Evolutionary conservation across 2,797 vertebrate species (phyloP), one percentile per base, ranked within the genome.

Genomic region (Prionace glauca): DNA sequence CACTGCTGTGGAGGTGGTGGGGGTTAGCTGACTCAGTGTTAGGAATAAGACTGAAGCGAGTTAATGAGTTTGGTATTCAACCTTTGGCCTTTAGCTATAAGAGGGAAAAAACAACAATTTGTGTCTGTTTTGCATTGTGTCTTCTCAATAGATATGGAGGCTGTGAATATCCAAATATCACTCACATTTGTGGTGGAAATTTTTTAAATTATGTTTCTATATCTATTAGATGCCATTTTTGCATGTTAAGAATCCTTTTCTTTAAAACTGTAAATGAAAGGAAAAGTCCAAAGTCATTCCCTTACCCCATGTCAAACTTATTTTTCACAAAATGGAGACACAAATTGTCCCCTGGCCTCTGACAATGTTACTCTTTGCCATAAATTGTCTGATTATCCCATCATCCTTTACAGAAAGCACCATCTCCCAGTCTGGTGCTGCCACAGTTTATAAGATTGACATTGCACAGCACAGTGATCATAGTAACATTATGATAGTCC

Each of bases 1-100:
- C 86, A 94, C 60, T 88, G 67, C 24, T 24, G 10, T 0, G 74
- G 56, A 96, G 95, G 96, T 86, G 96, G 96, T 95, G 96, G 95
- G 95, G 94, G 11, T 88, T 71, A 96, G 94, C 36, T 95, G 88
- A 50, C 81, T 95, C 45, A 67, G 79, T 69, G 74, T 95, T 71
- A 95, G 90, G 50, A 90, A 65, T 36, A 74, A 79, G 74, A 72
- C 22, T 62, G 36, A 74, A 74, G 90, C 86, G 77, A 95, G 69
- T 95, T 95, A 95, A 74, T 74, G 69, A 56, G 45, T 56, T 95
- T 56, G 56, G 56, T 77, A 56, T 77, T 95, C 71, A 95, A 72
- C 26, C 20, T 95, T 56, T 56, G 45, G 26, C 18, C 77, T 77
- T 50, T 45, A 74, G 45, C 14, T 77, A 32, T 29, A 77, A 77